Percentiles rank a stretch among this genome's conserved stretches.
Evolutionary conservation across 2,113 vertebrate genomes (phyloP).

Genomic region (Mystacornis crossleyi): DNA sequence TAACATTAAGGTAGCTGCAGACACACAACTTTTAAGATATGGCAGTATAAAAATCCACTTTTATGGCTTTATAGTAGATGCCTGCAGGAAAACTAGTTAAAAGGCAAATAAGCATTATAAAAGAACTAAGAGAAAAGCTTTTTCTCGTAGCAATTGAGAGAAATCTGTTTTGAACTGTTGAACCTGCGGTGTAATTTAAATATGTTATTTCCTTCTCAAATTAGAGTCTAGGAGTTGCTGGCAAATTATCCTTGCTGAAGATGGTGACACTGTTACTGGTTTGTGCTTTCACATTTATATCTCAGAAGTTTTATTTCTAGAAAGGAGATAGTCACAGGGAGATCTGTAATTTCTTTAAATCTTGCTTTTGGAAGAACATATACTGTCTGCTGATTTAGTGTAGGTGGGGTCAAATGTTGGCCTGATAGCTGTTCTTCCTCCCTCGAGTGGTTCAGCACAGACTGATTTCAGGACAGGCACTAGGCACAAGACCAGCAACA

Average conservation of each 20-base stretch:
- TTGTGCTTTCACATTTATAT: neutral
- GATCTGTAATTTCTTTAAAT: neutral
- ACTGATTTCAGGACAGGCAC: neutral
- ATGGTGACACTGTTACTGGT: neutral
- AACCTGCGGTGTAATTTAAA: conserved; percentile 13
- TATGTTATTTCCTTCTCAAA: conserved; percentile 12
- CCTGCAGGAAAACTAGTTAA: conserved; percentile 42
- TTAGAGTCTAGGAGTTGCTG: neutral
- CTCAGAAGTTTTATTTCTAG: neutral
- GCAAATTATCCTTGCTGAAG: neutral
- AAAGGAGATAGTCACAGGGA: neutral
- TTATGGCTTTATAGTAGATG: conserved; percentile 2
- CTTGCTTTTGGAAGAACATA: neutral
- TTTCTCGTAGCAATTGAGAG: neutral
- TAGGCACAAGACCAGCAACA: neutral
- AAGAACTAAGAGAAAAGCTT: conserved; percentile 16
- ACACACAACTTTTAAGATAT: neutral
- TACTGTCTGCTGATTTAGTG: neutral
- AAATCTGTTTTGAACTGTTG: neutral
- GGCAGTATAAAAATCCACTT: neutral
- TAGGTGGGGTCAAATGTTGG: neutral
- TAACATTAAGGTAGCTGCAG: conserved; percentile 46
- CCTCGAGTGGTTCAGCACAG: neutral
- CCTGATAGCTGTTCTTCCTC: neutral
- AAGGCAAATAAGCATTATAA: conserved; percentile 37